A percentile compares a stretch with the other conserved stretches of the same genome.
Conservation (phyloP, 2,113 vertebrate genomes). For the Ictalurus punctatus region DNA sequence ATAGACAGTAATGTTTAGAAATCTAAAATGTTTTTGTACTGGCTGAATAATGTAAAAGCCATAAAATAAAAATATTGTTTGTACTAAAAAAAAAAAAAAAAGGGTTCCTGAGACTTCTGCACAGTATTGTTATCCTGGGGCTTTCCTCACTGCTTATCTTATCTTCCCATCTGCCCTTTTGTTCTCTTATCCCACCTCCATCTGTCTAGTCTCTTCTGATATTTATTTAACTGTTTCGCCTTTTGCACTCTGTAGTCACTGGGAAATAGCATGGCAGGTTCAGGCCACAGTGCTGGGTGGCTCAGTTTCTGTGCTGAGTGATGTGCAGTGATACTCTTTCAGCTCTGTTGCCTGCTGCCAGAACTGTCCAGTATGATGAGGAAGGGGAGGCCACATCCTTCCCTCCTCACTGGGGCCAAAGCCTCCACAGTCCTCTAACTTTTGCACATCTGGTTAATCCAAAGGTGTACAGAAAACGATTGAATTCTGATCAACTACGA, state of each 20-base stretch:
- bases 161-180: neutral
- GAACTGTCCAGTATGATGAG: conserved; percentile 21
- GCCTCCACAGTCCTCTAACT: conserved; percentile 1
- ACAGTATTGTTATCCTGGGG: conserved; percentile 37
- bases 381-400: conserved; percentile 50
- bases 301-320: conserved; percentile 17
- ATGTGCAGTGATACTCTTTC: neutral
- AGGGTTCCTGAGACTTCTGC: too few relatives aligned
- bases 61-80: too few relatives aligned
- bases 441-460: neutral
- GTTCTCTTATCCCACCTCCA: conserved; percentile 8
- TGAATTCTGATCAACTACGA: neutral
- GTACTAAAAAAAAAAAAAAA: too few relatives aligned
- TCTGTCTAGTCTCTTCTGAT: conserved; percentile 4
- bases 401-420: conserved; percentile 30
- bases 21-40: too few relatives aligned
- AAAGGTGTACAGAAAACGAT: neutral
- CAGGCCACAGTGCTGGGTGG: neutral
- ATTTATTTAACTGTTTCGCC: neutral
- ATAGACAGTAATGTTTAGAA: too few relatives aligned
- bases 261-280: neutral
- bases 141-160: neutral
- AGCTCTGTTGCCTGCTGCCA: conserved; percentile 9
- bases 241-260: conserved; percentile 4
- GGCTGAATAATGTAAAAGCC: too few relatives aligned